These are phyloP conservation scores for Homalodisca vitripennis DNA, from an alignment of 1,140 invertebrate genomes.

Conservation along the genomic window DNA sequence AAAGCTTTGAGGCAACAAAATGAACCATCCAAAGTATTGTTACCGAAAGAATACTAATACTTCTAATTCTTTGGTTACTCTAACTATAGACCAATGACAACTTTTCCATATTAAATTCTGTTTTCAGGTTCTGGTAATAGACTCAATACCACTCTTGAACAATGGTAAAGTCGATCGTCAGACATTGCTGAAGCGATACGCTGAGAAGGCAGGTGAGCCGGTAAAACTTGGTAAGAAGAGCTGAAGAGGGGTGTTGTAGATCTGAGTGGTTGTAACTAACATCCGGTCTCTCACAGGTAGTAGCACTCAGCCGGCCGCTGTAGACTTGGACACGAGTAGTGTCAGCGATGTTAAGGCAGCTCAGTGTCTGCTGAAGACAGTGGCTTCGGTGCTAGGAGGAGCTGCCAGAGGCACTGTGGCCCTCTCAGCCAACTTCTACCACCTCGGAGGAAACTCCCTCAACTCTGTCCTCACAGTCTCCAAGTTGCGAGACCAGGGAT, in stretches of 20 bases:
- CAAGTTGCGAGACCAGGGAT: slow-evolving; percentile 71
- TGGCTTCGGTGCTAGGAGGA: slow-evolving; percentile 65
- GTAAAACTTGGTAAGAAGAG: too few species aligned
- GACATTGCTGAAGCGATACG: slow-evolving; percentile 67
- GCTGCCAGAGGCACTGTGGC: slow-evolving; percentile 57
- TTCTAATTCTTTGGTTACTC: too few species aligned
- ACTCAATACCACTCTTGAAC: slow-evolving; percentile 71
- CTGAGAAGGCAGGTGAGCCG: slow-evolving; percentile 36
- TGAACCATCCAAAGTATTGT: too few species aligned
- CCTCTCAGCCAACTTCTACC: slow-evolving; percentile 70
- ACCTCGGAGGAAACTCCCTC: slow-evolving; percentile 81
- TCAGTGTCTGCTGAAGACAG: slow-evolving; percentile 68
- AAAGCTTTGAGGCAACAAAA: too few species aligned
- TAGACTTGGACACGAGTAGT: slow-evolving; percentile 60
- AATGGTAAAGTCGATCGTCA: slow-evolving; percentile 87
- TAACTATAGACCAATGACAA: too few species aligned
- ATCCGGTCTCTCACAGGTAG: not conserved
- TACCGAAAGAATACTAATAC: too few species aligned
- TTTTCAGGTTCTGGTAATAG: slow-evolving; percentile 64
- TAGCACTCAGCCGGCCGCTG: slow-evolving; percentile 36
- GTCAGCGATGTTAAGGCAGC: slow-evolving; percentile 57
- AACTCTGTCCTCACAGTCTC: slow-evolving; percentile 82
- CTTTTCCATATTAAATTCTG: slow-evolving; percentile 15
- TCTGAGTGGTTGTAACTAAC: too few species aligned
- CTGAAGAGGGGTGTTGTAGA: too few species aligned